Percentiles rank a stretch among this genome's conserved stretches.
Conservation (phyloP, 2,888 invertebrate species). For the Cenopis cana region DNA sequence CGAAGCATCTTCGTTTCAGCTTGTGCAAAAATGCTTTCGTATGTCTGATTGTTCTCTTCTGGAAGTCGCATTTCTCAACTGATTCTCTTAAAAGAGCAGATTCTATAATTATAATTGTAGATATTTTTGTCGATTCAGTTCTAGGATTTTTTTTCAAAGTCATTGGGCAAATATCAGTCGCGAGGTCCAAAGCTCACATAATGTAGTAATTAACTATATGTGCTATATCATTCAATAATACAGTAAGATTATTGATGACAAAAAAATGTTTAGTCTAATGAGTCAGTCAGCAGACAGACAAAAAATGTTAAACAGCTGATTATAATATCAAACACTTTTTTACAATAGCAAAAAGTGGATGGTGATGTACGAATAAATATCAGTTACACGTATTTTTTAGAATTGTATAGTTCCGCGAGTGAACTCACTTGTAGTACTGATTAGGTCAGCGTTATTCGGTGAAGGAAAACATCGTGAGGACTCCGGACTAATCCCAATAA, state of each 20-base stretch:
- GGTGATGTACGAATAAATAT: neutral
- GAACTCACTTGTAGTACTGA: neutral
- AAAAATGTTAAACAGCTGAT: slow-evolving; percentile 20
- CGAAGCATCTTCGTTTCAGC: too few species aligned
- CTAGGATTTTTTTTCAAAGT: too few species aligned
- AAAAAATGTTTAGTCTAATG: neutral
- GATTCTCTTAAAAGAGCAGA: too few species aligned
- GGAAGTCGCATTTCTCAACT: too few species aligned
- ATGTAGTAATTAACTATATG: too few species aligned
- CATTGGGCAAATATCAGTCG: too few species aligned
- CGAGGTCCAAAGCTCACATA: too few species aligned
- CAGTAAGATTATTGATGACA: neutral
- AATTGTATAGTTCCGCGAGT: slow-evolving; percentile 1
- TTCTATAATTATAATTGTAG: too few species aligned
- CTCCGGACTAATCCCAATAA: too few species aligned
- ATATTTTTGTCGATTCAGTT: too few species aligned
- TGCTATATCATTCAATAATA: neutral
- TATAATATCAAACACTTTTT: slow-evolving; percentile 8
- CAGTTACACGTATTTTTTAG: neutral
- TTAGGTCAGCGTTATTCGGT: neutral
- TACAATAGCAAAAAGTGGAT: neutral
- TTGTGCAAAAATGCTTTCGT: too few species aligned
- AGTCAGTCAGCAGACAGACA: neutral
- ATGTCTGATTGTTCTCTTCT: too few species aligned
- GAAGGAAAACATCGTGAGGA: neutral